Percentiles rank a stretch among this genome's conserved stretches.
phyloP scores from a whole-genome alignment of 2,113 vertebrate species.

The Brachypteracias leptosomus region DNA sequence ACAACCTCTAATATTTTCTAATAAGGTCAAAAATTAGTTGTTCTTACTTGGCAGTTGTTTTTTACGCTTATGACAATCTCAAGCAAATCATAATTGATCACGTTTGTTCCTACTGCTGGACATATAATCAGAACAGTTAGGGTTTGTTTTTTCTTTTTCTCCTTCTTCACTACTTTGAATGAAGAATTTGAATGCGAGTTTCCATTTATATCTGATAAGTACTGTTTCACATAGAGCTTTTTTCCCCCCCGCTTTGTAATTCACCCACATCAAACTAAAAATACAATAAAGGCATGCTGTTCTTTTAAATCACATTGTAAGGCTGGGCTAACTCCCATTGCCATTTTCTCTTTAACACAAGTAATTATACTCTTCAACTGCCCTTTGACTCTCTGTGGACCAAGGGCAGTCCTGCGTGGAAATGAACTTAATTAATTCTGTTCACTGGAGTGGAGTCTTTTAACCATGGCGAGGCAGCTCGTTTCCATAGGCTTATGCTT shows the following conservation, averaged over 20 bases:
- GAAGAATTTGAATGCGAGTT: constrained; percentile 46
- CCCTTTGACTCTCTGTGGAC: constrained; percentile 66
- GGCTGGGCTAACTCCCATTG: constrained; percentile 8
- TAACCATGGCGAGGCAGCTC: constrained; percentile 39
- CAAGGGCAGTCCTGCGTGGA: constrained; percentile 56
- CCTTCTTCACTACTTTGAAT: not conserved
- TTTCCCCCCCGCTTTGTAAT: not conserved
- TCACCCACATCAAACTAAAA: constrained; percentile 60
- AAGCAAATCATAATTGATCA: not conserved
- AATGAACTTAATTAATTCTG: constrained; percentile 74
- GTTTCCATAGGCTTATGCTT: constrained; percentile 31
- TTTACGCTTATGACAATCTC: constrained; percentile 15
- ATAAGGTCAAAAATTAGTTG: constrained; percentile 8
- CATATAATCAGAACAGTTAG: not conserved
- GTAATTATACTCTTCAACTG: constrained; percentile 71
- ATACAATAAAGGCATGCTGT: constrained; percentile 52
- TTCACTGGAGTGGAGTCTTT: constrained; percentile 45
- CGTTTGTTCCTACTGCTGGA: not conserved
- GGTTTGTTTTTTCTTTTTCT: not conserved
- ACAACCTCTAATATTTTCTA: not conserved
- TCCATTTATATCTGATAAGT: constrained; percentile 57
- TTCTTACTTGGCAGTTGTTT: not conserved
- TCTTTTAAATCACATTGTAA: constrained; percentile 57
- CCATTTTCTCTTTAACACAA: constrained; percentile 67
- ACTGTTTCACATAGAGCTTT: constrained; percentile 36